Evolutionary conservation across 2,797 vertebrate genomes (phyloP), one percentile per base, ranked within the genome.

Genomic region (Chelonia mydas): DNA sequence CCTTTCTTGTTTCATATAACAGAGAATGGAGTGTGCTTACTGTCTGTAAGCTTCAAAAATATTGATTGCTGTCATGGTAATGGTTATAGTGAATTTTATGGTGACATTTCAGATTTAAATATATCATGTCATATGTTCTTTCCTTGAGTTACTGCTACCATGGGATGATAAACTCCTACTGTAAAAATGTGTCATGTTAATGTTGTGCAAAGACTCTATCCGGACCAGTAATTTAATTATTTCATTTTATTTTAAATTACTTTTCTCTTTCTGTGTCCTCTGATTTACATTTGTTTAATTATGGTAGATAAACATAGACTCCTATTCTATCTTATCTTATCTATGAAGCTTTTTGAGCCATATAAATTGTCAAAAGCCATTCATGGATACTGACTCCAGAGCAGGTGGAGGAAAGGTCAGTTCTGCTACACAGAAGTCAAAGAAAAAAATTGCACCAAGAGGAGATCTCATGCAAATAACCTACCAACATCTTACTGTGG

Each of bases 381-480:
- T 7, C 79, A 79, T 68, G 80, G 57, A 81, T 86, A 86, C 86
- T 86, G 87, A 86, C 79, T 68, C 83, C 72, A 28, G 79, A 93
- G 55, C 80, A 51, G 41, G 68, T 50, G 41, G 51, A 72, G 77
- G 79, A 89, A 93, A 82, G 87, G 79, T 93, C 91, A 93, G 68
- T 7, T 74, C 65, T 65, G 55, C 78, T 85, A 79, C 87, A 37
- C 33, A 83, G 68, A 78, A 45, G 50, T 86, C 57, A 89, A 82
- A 93, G 84, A 79, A 89, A 82, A 93, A 74, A 57, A 78, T 91
- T 86, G 79, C 91, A 82, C 86, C 83, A 68, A 93, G 84, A n/a
- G 83, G 61, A 89, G 79, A 25, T 57, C 49, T 59, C 86, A 74
- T 28, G 78, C 78, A 85, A 54, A 81, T 61, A 49, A 83, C 65